These are phyloP conservation scores for Oreamnos americanus DNA, from an alignment of 2,113 vertebrate genomes.

Conservation along the genomic window DNA sequence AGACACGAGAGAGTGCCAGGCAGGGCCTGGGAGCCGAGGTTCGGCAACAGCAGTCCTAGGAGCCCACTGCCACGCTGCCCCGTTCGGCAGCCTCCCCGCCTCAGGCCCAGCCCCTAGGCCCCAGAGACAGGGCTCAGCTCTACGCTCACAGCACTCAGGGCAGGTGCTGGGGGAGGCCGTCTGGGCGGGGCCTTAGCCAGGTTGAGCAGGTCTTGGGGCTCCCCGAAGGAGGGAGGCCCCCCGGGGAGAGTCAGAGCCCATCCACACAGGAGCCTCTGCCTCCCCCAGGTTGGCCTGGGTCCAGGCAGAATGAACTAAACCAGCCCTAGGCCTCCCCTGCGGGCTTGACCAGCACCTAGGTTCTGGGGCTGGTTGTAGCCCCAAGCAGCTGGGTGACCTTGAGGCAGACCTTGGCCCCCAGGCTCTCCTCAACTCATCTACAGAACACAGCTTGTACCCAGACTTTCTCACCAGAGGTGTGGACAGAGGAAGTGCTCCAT, in stretches of 20 bases:
- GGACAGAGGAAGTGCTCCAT: background rate
- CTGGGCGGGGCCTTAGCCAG: background rate
- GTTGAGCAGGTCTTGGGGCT: background rate
- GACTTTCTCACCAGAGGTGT: background rate
- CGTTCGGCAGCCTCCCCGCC: background rate
- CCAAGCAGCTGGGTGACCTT: background rate
- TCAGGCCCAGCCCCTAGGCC: background rate
- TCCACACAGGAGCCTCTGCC: background rate
- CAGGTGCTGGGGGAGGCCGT: background rate
- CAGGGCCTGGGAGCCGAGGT: background rate
- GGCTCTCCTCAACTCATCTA: background rate
- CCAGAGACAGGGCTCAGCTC: background rate
- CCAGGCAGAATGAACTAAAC: background rate
- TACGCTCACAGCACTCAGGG: background rate
- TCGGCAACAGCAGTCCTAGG: background rate
- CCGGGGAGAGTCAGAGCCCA: background rate
- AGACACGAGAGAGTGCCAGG: background rate
- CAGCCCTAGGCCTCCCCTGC: background rate
- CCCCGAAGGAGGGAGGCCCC: background rate
- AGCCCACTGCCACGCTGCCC: background rate
- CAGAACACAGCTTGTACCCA: background rate
- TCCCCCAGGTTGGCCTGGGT: too few species aligned
- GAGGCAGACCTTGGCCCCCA: background rate
- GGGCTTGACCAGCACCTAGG: too few species aligned
- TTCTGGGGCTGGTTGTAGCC: background rate